A percentile compares a stretch with the other conserved stretches of the same genome.
These are phyloP conservation scores for Augochlorella aurata DNA, from an alignment of 2,888 invertebrate species.

Conservation along the genomic window DNA sequence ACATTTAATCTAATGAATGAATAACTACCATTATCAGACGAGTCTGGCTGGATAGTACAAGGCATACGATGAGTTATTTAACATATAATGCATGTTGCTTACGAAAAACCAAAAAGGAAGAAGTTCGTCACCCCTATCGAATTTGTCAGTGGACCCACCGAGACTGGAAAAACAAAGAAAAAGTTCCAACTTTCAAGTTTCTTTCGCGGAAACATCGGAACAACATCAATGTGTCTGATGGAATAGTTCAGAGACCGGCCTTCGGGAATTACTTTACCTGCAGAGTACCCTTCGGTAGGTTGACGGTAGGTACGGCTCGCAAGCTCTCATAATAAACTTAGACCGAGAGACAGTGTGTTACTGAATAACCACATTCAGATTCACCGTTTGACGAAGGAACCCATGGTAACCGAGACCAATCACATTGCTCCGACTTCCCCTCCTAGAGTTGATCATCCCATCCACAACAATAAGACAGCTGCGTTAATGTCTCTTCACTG, in stretches of 20 bases:
- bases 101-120: neutral
- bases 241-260: slow-evolving; percentile 80
- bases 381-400: slow-evolving; percentile 81
- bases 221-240: slow-evolving; percentile 27
- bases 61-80: too few species aligned
- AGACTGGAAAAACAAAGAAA: neutral
- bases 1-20: too few species aligned
- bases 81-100: neutral
- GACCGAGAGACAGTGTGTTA: slow-evolving; percentile 80
- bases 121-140: neutral
- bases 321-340: slow-evolving; percentile 81
- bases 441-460: slow-evolving; percentile 82
- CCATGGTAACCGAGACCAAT: slow-evolving; percentile 79
- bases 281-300: slow-evolving; percentile 81
- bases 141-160: neutral
- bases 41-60: too few species aligned
- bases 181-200: slow-evolving; percentile 16
- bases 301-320: slow-evolving; percentile 81
- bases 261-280: slow-evolving; percentile 82
- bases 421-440: slow-evolving; percentile 80
- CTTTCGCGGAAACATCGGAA: slow-evolving; percentile 33
- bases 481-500: slow-evolving; percentile 80
- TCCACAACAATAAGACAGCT: slow-evolving; percentile 82
- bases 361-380: slow-evolving; percentile 81
- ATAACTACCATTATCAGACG: too few species aligned